phyloP scores from a whole-genome alignment of 2,113 vertebrate species.

The Pontoporia blainvillei region DNA sequence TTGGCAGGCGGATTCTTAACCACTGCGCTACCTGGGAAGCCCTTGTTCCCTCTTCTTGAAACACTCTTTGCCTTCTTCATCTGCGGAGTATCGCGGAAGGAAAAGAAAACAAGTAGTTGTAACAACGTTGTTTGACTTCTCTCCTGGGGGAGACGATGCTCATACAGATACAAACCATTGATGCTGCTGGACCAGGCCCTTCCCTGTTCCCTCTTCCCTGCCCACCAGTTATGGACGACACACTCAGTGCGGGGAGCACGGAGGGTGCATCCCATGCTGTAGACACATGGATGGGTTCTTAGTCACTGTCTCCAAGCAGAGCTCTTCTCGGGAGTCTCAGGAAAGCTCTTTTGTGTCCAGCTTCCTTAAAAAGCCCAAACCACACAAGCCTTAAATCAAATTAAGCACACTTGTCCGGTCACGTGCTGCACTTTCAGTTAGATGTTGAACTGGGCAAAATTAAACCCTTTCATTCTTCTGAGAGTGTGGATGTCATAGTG shows the following conservation, averaged over 20 bases:
- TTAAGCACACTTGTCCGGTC: neutral
- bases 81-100: neutral
- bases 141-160: neutral
- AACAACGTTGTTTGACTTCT: neutral
- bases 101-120: neutral
- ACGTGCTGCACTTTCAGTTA: neutral
- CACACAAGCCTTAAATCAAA: neutral
- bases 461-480: neutral
- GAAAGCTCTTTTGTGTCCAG: neutral
- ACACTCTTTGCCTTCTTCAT: neutral
- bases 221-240: neutral
- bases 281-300: no score
- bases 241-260: accelerated
- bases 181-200: neutral
- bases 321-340: neutral
- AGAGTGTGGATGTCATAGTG: neutral
- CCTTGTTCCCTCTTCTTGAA: neutral
- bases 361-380: conserved; percentile 3
- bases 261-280: accelerated
- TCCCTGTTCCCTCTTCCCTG: neutral
- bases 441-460: neutral
- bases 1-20: no score
- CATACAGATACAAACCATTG: neutral
- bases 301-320: neutral
- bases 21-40: no score